A percentile compares a stretch with the other conserved stretches of the same genome.
Conservation (phyloP, 1,140 invertebrate genomes). For the Drosophila orosa region DNA sequence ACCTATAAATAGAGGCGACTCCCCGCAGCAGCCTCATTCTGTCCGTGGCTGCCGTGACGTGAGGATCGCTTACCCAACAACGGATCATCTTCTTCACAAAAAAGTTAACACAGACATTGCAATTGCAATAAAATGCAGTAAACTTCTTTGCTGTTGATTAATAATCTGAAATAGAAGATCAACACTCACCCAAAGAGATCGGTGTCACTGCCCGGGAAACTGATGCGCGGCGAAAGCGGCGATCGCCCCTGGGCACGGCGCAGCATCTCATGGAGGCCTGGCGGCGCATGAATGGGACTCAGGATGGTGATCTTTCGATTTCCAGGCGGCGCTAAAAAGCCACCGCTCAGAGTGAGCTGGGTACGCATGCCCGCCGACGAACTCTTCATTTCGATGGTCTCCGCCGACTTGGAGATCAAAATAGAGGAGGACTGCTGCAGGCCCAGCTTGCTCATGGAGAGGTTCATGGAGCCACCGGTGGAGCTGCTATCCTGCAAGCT, state of each 20-base stretch:
- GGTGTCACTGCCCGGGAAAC: conserved; percentile 80
- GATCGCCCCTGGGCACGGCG: conserved; percentile 71
- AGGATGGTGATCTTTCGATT: conserved; percentile 83
- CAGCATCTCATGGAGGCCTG: conserved; percentile 81
- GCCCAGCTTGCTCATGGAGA: conserved; percentile 76
- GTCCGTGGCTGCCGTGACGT: too few species aligned
- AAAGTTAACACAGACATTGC: too few species aligned
- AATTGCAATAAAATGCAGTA: too few species aligned
- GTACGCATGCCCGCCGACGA: conserved; percentile 74
- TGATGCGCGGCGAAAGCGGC: conserved; percentile 80
- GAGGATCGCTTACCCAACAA: too few species aligned
- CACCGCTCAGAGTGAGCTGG: conserved; percentile 80
- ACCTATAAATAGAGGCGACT: too few species aligned
- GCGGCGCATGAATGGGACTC: conserved; percentile 81
- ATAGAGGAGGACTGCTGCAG: conserved; percentile 82
- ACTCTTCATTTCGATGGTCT: conserved; percentile 83
- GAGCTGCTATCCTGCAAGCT: conserved; percentile 15
- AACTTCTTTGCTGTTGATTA: too few species aligned
- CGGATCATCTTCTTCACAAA: too few species aligned
- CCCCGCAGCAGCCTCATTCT: too few species aligned
- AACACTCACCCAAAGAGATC: conserved; percentile 83
- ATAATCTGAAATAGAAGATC: background rate
- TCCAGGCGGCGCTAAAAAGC: conserved; percentile 76
- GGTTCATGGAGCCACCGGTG: conserved; percentile 51
- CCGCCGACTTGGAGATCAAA: conserved; percentile 82